phyloP scores from a whole-genome alignment of 2,888 invertebrate genomes.

The Muschampia plurimacula region DNA sequence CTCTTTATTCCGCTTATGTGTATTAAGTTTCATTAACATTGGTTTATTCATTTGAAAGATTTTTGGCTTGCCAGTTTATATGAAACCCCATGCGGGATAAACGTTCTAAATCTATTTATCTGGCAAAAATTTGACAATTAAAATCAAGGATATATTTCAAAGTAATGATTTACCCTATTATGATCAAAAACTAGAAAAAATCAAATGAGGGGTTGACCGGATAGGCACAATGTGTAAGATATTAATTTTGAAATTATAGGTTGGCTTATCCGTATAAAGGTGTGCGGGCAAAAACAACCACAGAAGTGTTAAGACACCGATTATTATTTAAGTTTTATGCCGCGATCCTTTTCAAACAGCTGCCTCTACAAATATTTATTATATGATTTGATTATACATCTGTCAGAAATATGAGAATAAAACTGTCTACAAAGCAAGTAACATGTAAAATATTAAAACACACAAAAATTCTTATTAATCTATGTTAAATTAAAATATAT shows the following conservation, averaged over 20 bases:
- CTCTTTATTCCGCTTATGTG: no score
- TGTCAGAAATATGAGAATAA: constrained; percentile 20
- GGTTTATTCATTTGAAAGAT: no score
- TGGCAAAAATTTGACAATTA: background rate
- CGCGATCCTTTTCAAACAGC: constrained; percentile 76
- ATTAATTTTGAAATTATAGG: constrained; percentile 84
- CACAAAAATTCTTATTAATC: no score
- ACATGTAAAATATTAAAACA: no score
- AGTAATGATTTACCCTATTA: background rate
- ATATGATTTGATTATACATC: constrained; percentile 58
- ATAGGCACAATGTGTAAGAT: constrained; percentile 80
- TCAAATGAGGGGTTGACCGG: constrained; percentile 65
- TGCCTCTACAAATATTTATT: constrained; percentile 84
- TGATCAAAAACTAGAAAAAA: constrained; percentile 64
- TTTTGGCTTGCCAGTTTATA: no score
- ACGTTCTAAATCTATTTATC: no score
- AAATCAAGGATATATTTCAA: no score
- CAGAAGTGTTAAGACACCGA: constrained; percentile 81
- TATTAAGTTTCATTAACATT: no score
- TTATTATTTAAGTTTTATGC: constrained; percentile 78
- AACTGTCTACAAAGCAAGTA: no score
- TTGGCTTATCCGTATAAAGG: constrained; percentile 69
- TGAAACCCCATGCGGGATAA: no score
- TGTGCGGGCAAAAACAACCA: constrained; percentile 77
- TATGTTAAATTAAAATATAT: no score